These are phyloP conservation scores for Ostrea denselamellosa DNA, from an alignment of 1,140 invertebrate genomes.

Conservation along the genomic window DNA sequence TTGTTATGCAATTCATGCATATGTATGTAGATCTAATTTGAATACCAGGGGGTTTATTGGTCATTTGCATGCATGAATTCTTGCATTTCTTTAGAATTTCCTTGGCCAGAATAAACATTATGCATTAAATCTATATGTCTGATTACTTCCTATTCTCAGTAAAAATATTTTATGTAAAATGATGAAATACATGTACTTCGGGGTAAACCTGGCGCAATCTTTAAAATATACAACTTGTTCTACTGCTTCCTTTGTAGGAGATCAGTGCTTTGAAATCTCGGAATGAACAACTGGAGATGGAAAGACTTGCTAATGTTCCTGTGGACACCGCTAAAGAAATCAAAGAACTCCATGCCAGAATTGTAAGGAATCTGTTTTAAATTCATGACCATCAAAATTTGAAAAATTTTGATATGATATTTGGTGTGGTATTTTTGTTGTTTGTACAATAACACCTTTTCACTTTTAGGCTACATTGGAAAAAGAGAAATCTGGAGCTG, in stretches of 20 bases:
- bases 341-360: constrained; percentile 72
- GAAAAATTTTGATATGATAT: too few species aligned
- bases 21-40: too few species aligned
- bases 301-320: constrained; percentile 71
- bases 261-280: constrained; percentile 61
- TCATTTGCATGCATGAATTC: too few species aligned
- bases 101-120: too few species aligned
- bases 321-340: constrained; percentile 74
- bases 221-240: background rate
- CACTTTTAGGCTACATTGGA: constrained; percentile 66
- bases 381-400: background rate
- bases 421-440: too few species aligned
- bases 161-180: too few species aligned
- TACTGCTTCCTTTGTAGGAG: constrained; percentile 59
- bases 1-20: too few species aligned
- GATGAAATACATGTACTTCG: too few species aligned
- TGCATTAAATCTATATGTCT: too few species aligned
- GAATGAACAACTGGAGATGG: constrained; percentile 71
- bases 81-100: too few species aligned
- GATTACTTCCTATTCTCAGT: too few species aligned
- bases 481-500: constrained; percentile 65
- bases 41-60: too few species aligned
- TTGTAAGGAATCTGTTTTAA: constrained; percentile 63
- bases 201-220: background rate
- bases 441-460: background rate